These are phyloP conservation scores for Lacerta viridis DNA, from an alignment of 2,797 vertebrate species.

Conservation along the genomic window DNA sequence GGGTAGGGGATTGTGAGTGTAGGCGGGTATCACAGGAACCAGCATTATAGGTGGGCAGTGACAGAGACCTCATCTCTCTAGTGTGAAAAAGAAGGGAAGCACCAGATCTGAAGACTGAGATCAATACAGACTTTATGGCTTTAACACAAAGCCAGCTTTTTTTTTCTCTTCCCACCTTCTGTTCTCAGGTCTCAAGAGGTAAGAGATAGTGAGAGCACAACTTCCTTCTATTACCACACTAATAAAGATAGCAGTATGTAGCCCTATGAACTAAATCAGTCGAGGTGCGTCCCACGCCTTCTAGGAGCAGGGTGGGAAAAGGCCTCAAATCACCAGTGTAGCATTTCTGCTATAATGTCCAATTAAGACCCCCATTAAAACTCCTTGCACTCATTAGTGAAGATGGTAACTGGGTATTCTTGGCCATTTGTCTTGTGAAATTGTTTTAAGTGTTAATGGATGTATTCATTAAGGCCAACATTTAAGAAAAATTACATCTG, in stretches of 20 bases:
- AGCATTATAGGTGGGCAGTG: background rate
- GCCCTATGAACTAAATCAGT: background rate
- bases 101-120: background rate
- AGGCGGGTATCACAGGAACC: background rate
- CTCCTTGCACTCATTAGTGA: slow-evolving; percentile 65
- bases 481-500: slow-evolving; percentile 65
- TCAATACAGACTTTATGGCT: background rate
- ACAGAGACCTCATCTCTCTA: background rate
- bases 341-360: slow-evolving; percentile 68
- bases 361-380: slow-evolving; percentile 79
- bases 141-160: too few relatives aligned
- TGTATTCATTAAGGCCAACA: slow-evolving; percentile 71
- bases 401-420: slow-evolving; percentile 66
- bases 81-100: background rate
- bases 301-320: background rate
- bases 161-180: too few relatives aligned
- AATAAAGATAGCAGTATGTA: background rate
- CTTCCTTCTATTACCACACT: background rate
- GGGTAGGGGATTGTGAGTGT: background rate
- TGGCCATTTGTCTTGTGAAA: slow-evolving; percentile 72
- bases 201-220: background rate
- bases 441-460: slow-evolving; percentile 71
- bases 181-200: background rate
- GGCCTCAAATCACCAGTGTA: slow-evolving; percentile 53
- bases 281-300: background rate